Conservation (phyloP, 2,888 invertebrate species). For the Opisthograptis luteolata region DNA sequence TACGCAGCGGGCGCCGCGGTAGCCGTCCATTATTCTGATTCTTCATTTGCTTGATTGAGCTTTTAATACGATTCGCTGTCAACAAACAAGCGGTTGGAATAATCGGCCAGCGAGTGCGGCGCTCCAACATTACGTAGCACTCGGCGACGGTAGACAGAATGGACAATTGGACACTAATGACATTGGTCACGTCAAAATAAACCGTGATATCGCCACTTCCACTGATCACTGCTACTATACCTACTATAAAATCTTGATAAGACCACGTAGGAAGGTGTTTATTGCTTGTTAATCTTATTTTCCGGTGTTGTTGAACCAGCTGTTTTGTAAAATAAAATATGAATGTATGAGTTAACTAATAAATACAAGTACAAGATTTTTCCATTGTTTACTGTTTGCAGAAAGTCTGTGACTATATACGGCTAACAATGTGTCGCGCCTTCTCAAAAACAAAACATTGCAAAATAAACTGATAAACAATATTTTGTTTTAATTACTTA, state of each 20-base stretch:
- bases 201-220: conserved; percentile 65
- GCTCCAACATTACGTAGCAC: conserved; percentile 59
- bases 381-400: conserved; percentile 8
- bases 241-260: conserved; percentile 50
- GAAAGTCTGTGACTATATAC: conserved; percentile 15
- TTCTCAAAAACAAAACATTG: background rate
- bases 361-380: conserved; percentile 6
- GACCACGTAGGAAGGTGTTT: conserved; percentile 38
- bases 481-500: no score
- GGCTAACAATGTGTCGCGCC: background rate
- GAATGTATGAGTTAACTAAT: conserved; percentile 6
- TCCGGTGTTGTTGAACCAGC: conserved; percentile 11
- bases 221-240: conserved; percentile 51
- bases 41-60: conserved; percentile 84
- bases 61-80: conserved; percentile 82
- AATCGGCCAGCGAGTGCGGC: conserved; percentile 63
- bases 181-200: conserved; percentile 70
- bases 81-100: conserved; percentile 71
- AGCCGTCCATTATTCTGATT: conserved; percentile 81
- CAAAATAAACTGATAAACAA: conserved; percentile 1
- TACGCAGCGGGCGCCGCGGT: conserved; percentile 74
- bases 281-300: conserved; percentile 34
- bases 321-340: conserved; percentile 8
- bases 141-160: conserved; percentile 37
- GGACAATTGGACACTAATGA: conserved; percentile 65